These are phyloP conservation scores for Megalopta genalis DNA, from an alignment of 1,140 invertebrate species.

Conservation along the genomic window DNA sequence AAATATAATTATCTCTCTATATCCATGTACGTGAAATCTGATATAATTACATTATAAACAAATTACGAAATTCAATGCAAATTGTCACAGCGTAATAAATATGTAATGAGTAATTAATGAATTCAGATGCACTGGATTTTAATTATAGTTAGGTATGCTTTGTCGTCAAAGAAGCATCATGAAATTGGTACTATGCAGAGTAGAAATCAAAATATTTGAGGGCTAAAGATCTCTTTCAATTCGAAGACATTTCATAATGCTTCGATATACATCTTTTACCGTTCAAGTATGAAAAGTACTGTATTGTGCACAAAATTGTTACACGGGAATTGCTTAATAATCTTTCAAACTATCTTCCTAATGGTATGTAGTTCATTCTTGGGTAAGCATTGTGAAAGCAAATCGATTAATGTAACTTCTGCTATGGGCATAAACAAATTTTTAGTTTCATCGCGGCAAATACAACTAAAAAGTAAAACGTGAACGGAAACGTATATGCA, in stretches of 20 bases:
- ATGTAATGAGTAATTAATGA: constrained; percentile 4
- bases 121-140: not conserved
- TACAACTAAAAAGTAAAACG: not conserved
- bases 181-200: constrained; percentile 4
- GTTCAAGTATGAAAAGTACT: constrained; percentile 11
- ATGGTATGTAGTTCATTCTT: constrained; percentile 35
- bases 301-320: constrained; percentile 31
- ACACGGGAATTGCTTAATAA: constrained; percentile 21
- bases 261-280: constrained; percentile 1
- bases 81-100: constrained; percentile 49
- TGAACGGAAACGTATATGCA: not conserved
- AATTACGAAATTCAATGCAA: constrained; percentile 36
- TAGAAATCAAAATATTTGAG: not conserved
- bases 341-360: constrained; percentile 14
- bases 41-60: constrained; percentile 48
- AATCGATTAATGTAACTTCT: not conserved
- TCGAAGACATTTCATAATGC: constrained; percentile 30
- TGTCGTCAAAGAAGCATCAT: constrained; percentile 12
- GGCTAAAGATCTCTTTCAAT: not conserved
- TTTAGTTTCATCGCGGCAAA: not conserved
- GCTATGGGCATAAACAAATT: not conserved
- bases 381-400: constrained; percentile 6
- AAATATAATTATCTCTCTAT: constrained; percentile 34
- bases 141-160: not conserved
- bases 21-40: constrained; percentile 18